phyloP scores from a whole-genome alignment of 2,113 vertebrate species.

The Trematocara macrostoma region DNA sequence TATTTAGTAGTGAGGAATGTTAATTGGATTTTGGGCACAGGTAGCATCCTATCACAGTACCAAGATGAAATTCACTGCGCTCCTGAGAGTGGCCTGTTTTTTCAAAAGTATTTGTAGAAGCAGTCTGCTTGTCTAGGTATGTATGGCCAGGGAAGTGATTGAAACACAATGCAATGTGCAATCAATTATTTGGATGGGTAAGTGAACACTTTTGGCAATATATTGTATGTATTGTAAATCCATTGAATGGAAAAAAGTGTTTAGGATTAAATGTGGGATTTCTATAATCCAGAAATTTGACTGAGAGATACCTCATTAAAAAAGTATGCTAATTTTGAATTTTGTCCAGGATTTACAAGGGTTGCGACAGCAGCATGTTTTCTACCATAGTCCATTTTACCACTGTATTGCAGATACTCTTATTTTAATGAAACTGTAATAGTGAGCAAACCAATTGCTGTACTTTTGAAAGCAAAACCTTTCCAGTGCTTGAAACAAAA shows the following conservation, averaged over 20 bases:
- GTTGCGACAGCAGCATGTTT: neutral
- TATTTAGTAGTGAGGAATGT: neutral
- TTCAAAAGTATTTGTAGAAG: neutral
- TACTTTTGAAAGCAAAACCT: neutral
- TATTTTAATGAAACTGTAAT: neutral
- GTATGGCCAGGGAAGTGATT: neutral
- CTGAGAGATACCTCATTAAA: neutral
- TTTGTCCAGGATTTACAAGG: neutral
- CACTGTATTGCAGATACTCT: neutral
- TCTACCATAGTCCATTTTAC: neutral
- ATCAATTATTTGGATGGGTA: neutral
- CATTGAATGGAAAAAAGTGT: neutral
- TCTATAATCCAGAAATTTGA: neutral
- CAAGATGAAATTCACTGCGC: neutral
- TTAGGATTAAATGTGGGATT: neutral
- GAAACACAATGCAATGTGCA: neutral
- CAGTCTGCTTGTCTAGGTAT: neutral
- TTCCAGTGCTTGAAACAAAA: neutral
- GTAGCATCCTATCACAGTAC: neutral
- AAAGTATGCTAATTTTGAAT: neutral
- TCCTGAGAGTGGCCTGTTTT: neutral
- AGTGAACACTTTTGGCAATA: neutral
- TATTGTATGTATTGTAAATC: neutral
- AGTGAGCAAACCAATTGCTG: neutral
- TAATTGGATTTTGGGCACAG: neutral